Evolutionary conservation across 2,888 invertebrate genomes (phyloP), one percentile per base, ranked within the genome.

Genomic region (Morpho deidamia): DNA sequence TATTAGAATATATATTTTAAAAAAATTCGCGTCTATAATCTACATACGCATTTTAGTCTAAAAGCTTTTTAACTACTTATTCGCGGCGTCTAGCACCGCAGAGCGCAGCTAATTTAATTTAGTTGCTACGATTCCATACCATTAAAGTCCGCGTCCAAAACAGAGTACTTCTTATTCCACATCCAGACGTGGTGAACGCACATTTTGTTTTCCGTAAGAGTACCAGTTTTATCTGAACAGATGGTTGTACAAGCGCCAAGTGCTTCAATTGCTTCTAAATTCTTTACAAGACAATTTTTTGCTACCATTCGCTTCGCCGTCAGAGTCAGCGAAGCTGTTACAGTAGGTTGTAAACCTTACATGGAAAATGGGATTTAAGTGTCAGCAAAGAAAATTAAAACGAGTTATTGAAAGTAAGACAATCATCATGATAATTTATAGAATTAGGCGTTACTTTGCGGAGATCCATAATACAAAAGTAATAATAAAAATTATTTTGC

Each of bases 151-250:
- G 64, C 47, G 45, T 98, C 98, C 43, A 96, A 95, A 76, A 98
- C 97, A 69, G 95, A 95, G 77, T 72, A 71, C 1, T 97, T 97
- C 77, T 94, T 95, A 79, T 98, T 96, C 88, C 98, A 97, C 78
- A 97, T 95, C 96, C 98, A 99, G 94, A 98, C 95, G 85, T 99
- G 97, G 63, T 97, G 96, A 45, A 99, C 99, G 44, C 97, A 97
- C 99, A 99, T 99, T 76, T 98, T 93, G 91, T 99, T 99, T 85
- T 99, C 98, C 3, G 99, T 99, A 44, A 99, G 91, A 7, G 99
- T 99, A 59, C 99, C 99, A 55, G 99, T 99, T 88, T 99, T 99
- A 86, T 99, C 99, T 2, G 99, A 99, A 89, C 99, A 99, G 84
- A 99, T 99, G 58, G 97, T 98, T 53, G 97, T 97, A 51, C 99